These are phyloP conservation scores for Popillia japonica DNA, from an alignment of 1,140 invertebrate species.

Conservation along the genomic window DNA sequence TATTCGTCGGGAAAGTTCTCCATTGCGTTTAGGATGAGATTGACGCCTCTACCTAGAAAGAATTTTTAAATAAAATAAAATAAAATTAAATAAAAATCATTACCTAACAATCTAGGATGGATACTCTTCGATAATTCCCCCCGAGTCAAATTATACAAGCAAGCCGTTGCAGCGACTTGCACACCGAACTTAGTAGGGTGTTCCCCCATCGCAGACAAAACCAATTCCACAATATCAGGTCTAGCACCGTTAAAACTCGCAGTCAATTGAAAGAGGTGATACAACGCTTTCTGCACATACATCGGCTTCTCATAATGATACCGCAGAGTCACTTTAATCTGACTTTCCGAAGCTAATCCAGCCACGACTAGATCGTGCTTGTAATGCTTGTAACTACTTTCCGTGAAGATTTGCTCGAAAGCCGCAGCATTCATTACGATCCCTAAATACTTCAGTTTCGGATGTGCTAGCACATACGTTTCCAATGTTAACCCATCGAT, in stretches of 20 bases:
- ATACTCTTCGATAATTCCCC: constrained; percentile 72
- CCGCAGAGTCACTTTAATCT: constrained; percentile 59
- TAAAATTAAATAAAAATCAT: constrained; percentile 2
- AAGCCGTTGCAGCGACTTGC: constrained; percentile 84
- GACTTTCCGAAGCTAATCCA: constrained; percentile 52
- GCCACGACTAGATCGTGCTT: constrained; percentile 51
- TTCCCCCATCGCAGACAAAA: constrained; percentile 74
- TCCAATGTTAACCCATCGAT: constrained; percentile 47
- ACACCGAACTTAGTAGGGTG: constrained; percentile 75
- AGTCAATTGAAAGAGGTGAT: constrained; percentile 74
- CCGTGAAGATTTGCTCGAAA: constrained; percentile 52
- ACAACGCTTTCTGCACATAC: constrained; percentile 78
- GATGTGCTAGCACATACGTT: constrained; percentile 51
- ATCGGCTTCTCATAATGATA: constrained; percentile 69
- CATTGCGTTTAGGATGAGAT: constrained; percentile 77
- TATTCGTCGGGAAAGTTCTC: constrained; percentile 71
- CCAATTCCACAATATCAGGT: constrained; percentile 75
- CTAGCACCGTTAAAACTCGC: constrained; percentile 56
- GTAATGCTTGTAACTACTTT: constrained; percentile 43
- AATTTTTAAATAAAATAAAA: neutral
- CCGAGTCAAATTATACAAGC: constrained; percentile 82
- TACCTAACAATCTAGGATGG: constrained; percentile 69
- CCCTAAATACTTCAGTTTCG: constrained; percentile 54
- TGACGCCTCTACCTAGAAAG: constrained; percentile 66
- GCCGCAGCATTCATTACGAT: constrained; percentile 53